phyloP scores from a whole-genome alignment of 2,113 vertebrate genomes.

The Chrysochloris asiatica region DNA sequence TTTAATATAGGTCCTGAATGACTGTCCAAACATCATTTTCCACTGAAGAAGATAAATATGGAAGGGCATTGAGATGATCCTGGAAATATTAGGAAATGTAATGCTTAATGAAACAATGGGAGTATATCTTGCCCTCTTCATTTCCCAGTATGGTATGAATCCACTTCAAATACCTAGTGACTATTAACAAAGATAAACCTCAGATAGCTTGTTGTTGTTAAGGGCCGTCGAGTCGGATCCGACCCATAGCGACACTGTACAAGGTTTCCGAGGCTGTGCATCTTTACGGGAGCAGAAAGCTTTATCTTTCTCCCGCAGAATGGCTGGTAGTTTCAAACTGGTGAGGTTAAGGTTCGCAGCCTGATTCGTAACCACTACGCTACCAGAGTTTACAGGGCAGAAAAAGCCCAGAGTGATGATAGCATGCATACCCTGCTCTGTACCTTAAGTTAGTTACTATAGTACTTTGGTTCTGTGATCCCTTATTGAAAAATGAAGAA shows the following conservation, averaged over 20 bases:
- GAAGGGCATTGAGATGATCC: not conserved
- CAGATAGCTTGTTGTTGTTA: too few species aligned
- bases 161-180: not conserved
- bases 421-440: not conserved
- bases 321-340: too few species aligned
- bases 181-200: not conserved
- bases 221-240: too few species aligned
- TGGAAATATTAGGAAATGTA: not conserved
- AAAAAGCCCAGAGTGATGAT: not conserved
- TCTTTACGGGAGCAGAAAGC: too few species aligned
- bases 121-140: not conserved
- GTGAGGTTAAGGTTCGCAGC: too few species aligned
- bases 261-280: too few species aligned
- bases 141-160: not conserved
- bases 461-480: not conserved
- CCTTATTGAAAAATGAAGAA: too few species aligned
- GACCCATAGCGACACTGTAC: too few species aligned
- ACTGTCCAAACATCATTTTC: not conserved
- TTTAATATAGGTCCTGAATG: not conserved
- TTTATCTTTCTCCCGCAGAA: too few species aligned
- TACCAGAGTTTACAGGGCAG: too few species aligned
- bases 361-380: too few species aligned
- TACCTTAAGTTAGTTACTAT: not conserved
- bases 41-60: not conserved
- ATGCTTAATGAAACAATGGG: not conserved